Percentiles rank a stretch among this genome's conserved stretches.
Evolutionary conservation across 2,113 vertebrate genomes (phyloP).

Genomic region (Bufo bufo): DNA sequence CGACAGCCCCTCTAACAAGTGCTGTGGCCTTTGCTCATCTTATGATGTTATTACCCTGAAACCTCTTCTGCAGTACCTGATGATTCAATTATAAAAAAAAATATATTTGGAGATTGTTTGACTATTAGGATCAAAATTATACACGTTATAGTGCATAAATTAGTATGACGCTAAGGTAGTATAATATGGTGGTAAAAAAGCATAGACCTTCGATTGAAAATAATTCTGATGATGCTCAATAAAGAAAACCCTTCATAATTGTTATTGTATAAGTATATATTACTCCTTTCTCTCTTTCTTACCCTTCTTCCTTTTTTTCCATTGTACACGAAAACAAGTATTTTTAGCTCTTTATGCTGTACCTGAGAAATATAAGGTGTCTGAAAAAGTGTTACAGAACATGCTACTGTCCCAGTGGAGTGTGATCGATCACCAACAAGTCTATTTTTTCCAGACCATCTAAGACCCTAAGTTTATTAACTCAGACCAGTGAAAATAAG

Average conservation of each 20-base stretch:
- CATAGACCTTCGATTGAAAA: neutral
- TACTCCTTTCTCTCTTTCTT: neutral
- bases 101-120: no score
- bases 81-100: no score
- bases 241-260: neutral
- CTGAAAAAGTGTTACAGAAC: conserved; percentile 22
- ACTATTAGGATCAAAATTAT: no score
- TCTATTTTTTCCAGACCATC: conserved; percentile 30
- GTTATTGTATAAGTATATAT: neutral
- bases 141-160: no score
- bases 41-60: no score
- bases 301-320: neutral
- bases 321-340: neutral
- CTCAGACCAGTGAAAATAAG: neutral
- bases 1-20: no score
- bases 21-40: no score
- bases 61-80: no score
- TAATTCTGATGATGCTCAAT: neutral
- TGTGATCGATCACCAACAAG: conserved; percentile 23
- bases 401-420: conserved; percentile 1
- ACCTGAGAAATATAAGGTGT: conserved; percentile 31
- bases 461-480: neutral
- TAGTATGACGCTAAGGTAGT: no score
- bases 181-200: no score
- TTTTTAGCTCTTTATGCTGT: conserved; percentile 14